Conservation (phyloP, 2,888 invertebrate species). For the Drosophila borealis region DNA sequence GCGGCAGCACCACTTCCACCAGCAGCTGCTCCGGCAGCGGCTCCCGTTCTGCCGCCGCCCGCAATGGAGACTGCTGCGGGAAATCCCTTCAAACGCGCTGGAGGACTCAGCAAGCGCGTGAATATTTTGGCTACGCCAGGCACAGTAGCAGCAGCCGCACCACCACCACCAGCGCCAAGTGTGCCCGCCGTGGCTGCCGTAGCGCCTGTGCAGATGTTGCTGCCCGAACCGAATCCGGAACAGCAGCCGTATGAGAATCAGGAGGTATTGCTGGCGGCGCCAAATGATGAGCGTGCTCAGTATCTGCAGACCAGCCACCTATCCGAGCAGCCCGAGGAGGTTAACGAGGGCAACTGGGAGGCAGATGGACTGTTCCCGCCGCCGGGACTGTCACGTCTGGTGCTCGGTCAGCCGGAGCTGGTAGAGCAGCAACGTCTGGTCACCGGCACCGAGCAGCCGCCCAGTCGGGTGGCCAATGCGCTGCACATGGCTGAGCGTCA, state of each 20-base stretch:
- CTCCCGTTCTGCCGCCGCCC: slow-evolving; percentile 28
- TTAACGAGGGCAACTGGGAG: slow-evolving; percentile 75
- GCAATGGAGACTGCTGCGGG: slow-evolving; percentile 31
- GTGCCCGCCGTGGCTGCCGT: slow-evolving; percentile 4
- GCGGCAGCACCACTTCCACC: slow-evolving; percentile 5
- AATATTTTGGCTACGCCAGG: slow-evolving; percentile 85
- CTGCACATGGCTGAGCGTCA: slow-evolving; percentile 84
- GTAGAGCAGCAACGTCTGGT: slow-evolving; percentile 83
- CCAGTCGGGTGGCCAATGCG: slow-evolving; percentile 83
- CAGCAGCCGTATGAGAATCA: slow-evolving; percentile 85
- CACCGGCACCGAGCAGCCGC: slow-evolving; percentile 86
- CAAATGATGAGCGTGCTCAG: slow-evolving; percentile 90
- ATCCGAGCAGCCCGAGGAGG: slow-evolving; percentile 85
- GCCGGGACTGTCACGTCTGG: slow-evolving; percentile 88
- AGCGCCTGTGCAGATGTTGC: slow-evolving; percentile 19
- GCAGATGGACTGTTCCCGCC: slow-evolving; percentile 86
- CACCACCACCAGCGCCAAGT: slow-evolving; percentile 18
- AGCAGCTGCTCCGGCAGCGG: slow-evolving; percentile 45
- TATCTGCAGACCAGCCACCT: slow-evolving; percentile 92
- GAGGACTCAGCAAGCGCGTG: slow-evolving; percentile 75
- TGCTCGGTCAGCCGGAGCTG: slow-evolving; percentile 88
- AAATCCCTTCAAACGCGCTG: slow-evolving; percentile 83
- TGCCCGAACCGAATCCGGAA: slow-evolving; percentile 85
- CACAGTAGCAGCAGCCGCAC: slow-evolving; percentile 28
- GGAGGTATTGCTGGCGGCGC: slow-evolving; percentile 86